Evolutionary conservation across 2,888 invertebrate species (phyloP).

Genomic region (Acleris sparsana): DNA sequence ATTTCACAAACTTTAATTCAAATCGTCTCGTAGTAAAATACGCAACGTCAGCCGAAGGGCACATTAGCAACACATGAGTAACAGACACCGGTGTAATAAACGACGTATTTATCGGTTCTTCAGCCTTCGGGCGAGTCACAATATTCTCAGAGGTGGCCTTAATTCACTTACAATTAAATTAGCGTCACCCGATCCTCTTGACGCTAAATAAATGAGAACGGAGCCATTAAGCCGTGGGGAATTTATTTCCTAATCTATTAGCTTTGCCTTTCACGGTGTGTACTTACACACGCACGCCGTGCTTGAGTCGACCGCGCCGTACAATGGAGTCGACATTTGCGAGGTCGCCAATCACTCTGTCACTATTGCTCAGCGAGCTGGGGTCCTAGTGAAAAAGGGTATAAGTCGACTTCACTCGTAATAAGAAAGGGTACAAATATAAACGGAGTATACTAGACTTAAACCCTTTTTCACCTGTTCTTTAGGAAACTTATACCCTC

Average conservation of each 20-base stretch:
- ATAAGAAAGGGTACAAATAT: too few relatives aligned
- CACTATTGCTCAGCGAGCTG: background rate
- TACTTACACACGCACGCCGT: slow-evolving; percentile 39
- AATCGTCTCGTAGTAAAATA: background rate
- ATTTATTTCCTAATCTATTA: slow-evolving; percentile 68
- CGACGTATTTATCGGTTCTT: slow-evolving; percentile 68
- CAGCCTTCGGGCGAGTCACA: slow-evolving; percentile 50
- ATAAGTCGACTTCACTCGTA: too few relatives aligned
- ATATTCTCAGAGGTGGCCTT: slow-evolving; percentile 65
- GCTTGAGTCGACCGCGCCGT: slow-evolving; percentile 42
- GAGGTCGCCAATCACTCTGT: slow-evolving; percentile 48
- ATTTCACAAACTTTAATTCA: too few relatives aligned
- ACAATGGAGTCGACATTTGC: slow-evolving; percentile 43
- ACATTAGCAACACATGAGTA: background rate
- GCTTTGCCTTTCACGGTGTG: slow-evolving; percentile 47
- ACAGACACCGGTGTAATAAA: slow-evolving; percentile 46
- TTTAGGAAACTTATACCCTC: too few relatives aligned
- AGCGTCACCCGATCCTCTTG: slow-evolving; percentile 67
- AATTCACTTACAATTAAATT: slow-evolving; percentile 74
- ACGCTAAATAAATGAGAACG: slow-evolving; percentile 71
- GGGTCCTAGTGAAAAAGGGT: too few relatives aligned
- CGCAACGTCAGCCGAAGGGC: background rate
- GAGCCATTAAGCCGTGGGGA: slow-evolving; percentile 63
- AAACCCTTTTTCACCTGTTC: too few relatives aligned
- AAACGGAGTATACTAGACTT: too few relatives aligned